These are phyloP conservation scores for Amblyjoppa fuscipennis DNA, from an alignment of 2,888 invertebrate genomes.

Conservation along the genomic window DNA sequence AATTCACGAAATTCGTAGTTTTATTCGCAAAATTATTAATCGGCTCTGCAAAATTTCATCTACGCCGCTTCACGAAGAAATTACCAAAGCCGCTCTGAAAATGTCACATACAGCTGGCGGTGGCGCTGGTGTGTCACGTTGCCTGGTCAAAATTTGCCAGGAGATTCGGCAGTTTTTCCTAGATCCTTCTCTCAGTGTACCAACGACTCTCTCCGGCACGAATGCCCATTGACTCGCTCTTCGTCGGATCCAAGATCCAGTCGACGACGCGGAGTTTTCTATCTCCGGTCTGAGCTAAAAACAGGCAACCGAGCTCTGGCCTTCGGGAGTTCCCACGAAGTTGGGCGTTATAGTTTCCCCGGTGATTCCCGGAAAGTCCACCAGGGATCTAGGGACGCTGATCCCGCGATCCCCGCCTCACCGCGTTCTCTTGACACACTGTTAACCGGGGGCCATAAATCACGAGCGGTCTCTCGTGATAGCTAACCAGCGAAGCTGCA, in stretches of 20 bases:
- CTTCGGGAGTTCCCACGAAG: conserved; percentile 30
- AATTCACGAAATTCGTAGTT: no score
- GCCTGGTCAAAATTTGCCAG: no score
- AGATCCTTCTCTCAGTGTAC: not conserved
- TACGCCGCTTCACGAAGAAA: no score
- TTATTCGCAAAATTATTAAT: no score
- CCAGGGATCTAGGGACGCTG: conserved; percentile 14
- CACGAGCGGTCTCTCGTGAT: conserved; percentile 57
- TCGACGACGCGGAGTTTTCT: conserved; percentile 18
- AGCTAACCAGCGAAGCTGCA: conserved; percentile 58
- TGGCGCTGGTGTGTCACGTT: no score
- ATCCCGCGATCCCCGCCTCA: conserved; percentile 17
- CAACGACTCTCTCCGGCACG: not conserved
- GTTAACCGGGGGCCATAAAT: conserved; percentile 69
- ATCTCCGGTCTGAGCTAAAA: conserved; percentile 4
- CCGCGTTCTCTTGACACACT: conserved; percentile 64
- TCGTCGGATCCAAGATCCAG: not conserved
- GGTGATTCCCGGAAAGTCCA: conserved; percentile 36
- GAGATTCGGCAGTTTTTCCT: no score
- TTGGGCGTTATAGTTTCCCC: conserved; percentile 44
- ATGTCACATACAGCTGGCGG: no score
- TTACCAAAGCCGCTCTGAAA: not conserved
- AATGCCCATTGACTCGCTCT: not conserved
- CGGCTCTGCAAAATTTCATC: no score
- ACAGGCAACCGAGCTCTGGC: conserved; percentile 9